Evolutionary conservation across 1,140 invertebrate genomes (phyloP).

Genomic region (Drosophila athabasca): DNA sequence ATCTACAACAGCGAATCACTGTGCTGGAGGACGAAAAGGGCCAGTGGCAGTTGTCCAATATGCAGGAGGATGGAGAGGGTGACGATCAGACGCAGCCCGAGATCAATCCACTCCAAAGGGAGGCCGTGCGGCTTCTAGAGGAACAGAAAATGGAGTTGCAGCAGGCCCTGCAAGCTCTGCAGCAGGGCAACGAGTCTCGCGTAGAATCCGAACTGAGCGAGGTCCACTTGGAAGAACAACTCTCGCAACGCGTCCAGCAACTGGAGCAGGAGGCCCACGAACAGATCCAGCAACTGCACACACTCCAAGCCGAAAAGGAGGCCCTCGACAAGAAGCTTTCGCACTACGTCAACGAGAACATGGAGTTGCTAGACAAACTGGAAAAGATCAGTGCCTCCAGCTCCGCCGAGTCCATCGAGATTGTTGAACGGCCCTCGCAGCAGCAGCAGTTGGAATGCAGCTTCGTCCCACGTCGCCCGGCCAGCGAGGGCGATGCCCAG

Average conservation of each 20-base stretch:
- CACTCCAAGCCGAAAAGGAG: slow-evolving; percentile 85
- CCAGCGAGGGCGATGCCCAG: slow-evolving; percentile 33
- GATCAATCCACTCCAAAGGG: slow-evolving; percentile 38
- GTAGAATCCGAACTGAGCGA: slow-evolving; percentile 88
- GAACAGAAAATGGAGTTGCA: slow-evolving; percentile 72
- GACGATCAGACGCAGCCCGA: neutral
- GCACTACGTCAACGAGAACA: slow-evolving; percentile 87
- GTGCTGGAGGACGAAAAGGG: slow-evolving; percentile 95
- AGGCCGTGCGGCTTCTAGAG: slow-evolving; percentile 70
- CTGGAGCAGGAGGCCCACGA: slow-evolving; percentile 86
- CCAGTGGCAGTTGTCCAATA: slow-evolving; percentile 89
- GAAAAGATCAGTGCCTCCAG: slow-evolving; percentile 88
- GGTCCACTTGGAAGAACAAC: slow-evolving; percentile 88
- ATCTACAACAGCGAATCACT: slow-evolving; percentile 90
- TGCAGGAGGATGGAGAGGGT: slow-evolving; percentile 28
- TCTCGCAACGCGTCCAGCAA: slow-evolving; percentile 61
- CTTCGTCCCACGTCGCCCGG: slow-evolving; percentile 83
- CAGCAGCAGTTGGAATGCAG: slow-evolving; percentile 85
- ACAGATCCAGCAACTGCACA: slow-evolving; percentile 82
- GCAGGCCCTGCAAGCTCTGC: slow-evolving; percentile 57
- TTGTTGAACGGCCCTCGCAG: slow-evolving; percentile 87
- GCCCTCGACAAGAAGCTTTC: slow-evolving; percentile 86
- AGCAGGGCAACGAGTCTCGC: slow-evolving; percentile 70
- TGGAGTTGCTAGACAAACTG: slow-evolving; percentile 87
- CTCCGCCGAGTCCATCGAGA: slow-evolving; percentile 88